A percentile compares a stretch with the other conserved stretches of the same genome.
Evolutionary conservation across 2,888 invertebrate species (phyloP).

Genomic region (Stictocephala bisonia): DNA sequence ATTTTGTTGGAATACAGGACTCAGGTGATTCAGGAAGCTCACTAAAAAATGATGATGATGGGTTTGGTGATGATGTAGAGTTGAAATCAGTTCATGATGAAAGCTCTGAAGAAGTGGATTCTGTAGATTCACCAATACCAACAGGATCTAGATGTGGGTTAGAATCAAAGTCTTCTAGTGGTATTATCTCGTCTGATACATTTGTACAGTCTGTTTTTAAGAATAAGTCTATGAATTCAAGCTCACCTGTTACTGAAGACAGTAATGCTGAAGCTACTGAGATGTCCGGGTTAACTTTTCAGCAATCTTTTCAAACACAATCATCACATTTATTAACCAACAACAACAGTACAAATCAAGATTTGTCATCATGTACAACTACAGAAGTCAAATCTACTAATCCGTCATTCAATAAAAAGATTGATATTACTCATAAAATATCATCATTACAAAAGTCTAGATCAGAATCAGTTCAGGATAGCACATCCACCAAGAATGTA

Average conservation of each 20-base stretch:
- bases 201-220: not conserved
- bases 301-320: not conserved
- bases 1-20: conserved; percentile 19
- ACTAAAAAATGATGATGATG: conserved; percentile 33
- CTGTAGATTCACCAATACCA: not conserved
- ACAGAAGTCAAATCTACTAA: too few relatives aligned
- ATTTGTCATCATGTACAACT: too few relatives aligned
- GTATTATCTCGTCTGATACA: not conserved
- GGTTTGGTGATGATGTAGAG: conserved; percentile 31
- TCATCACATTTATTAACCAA: not conserved
- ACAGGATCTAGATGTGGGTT: not conserved
- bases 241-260: conserved; percentile 21
- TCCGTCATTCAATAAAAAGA: too few relatives aligned
- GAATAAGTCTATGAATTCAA: too few relatives aligned
- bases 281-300: not conserved
- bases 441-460: not conserved
- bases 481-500: conserved; percentile 3
- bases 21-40: conserved; percentile 25
- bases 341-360: not conserved
- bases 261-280: conserved; percentile 16
- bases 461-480: not conserved
- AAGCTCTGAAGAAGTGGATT: conserved; percentile 34
- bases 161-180: not conserved
- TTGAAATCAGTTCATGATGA: conserved; percentile 35
- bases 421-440: not conserved